Evolutionary conservation across 1,140 invertebrate species (phyloP).

Genomic region (Ladona fulva): DNA sequence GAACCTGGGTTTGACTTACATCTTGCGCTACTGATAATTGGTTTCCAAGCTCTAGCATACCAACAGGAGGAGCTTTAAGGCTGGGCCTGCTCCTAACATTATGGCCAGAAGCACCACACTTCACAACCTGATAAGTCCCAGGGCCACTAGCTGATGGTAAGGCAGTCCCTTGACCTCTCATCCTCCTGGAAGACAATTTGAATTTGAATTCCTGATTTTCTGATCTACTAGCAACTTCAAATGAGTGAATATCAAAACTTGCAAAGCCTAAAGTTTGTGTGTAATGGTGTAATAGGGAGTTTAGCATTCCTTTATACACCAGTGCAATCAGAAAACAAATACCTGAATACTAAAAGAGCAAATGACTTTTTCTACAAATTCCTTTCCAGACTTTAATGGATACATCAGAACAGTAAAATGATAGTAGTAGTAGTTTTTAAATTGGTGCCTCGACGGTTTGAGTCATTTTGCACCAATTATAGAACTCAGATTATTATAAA

Average conservation of each 20-base stretch:
- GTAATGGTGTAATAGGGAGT: too few species aligned
- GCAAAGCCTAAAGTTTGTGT: slow-evolving; percentile 26
- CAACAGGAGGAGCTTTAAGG: slow-evolving; percentile 63
- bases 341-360: too few species aligned
- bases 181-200: slow-evolving; percentile 10
- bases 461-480: too few species aligned
- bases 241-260: neutral
- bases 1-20: slow-evolving; percentile 37
- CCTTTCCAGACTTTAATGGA: too few species aligned
- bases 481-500: too few species aligned
- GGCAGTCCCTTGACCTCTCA: neutral
- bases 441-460: too few species aligned
- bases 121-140: slow-evolving; percentile 55
- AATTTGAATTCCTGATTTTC: neutral
- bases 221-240: neutral
- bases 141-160: slow-evolving; percentile 31
- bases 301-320: too few species aligned
- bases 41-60: slow-evolving; percentile 67
- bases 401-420: too few species aligned
- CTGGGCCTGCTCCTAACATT: slow-evolving; percentile 64
- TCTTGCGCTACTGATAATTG: slow-evolving; percentile 56
- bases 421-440: too few species aligned
- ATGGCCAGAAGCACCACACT: slow-evolving; percentile 73
- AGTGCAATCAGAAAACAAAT: too few species aligned
- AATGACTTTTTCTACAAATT: too few species aligned